Evolutionary conservation across 2,113 vertebrate genomes (phyloP).

Genomic region (Xiphorhynchus elegans): DNA sequence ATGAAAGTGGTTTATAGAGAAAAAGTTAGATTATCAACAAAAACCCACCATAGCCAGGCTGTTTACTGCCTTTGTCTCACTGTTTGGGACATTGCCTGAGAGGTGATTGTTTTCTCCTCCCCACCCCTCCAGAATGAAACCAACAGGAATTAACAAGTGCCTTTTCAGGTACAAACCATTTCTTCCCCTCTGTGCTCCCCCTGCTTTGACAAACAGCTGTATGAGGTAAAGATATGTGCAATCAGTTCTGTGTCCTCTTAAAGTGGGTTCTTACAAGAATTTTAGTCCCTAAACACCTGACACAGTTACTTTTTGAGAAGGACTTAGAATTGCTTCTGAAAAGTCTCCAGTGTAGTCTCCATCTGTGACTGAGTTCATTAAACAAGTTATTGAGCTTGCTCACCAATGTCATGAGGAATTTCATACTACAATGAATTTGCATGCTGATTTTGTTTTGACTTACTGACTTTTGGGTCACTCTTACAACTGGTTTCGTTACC

Average conservation of each 20-base stretch:
- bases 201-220: not conserved
- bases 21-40: not conserved
- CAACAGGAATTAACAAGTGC: not conserved
- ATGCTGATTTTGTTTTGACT: not conserved
- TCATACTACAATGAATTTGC: not conserved
- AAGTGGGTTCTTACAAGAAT: not conserved
- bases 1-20: not conserved
- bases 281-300: not conserved
- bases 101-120: not conserved
- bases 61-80: not conserved
- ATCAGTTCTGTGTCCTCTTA: not conserved
- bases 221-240: rapidly evolving
- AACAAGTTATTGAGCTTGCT: slow-evolving; percentile 11
- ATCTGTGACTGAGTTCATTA: slow-evolving; percentile 15
- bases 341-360: not conserved
- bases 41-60: not conserved
- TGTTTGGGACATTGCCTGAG: not conserved
- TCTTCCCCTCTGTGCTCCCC: not conserved
- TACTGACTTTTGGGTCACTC: not conserved
- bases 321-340: not conserved
- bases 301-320: not conserved
- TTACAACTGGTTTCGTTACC: not conserved
- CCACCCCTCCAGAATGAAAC: not conserved
- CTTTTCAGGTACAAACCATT: not conserved
- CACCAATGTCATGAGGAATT: not conserved